A percentile compares a stretch with the other conserved stretches of the same genome.
These are phyloP conservation scores for Dryomyza anilis DNA, from an alignment of 2,888 invertebrate species.

Conservation along the genomic window DNA sequence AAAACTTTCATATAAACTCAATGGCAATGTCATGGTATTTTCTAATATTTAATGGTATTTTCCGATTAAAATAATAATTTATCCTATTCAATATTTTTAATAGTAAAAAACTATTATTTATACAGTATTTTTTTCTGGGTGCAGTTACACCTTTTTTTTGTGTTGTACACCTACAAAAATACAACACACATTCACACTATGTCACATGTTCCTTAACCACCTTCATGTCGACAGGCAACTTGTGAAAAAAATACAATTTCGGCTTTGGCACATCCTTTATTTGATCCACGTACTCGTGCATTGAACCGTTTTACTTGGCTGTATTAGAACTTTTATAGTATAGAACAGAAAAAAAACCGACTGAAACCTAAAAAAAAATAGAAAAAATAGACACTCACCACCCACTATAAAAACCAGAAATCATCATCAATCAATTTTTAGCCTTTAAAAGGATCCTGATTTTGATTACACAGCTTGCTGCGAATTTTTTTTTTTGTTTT, in stretches of 20 bases:
- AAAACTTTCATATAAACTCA: too few species aligned
- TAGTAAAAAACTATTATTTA: too few species aligned
- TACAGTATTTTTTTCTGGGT: too few species aligned
- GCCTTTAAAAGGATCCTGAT: not conserved
- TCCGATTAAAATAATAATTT: too few species aligned
- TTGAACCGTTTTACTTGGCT: constrained; percentile 10
- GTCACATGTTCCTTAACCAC: constrained; percentile 3
- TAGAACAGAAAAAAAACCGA: not conserved
- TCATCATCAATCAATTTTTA: constrained; percentile 34
- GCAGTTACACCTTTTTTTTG: too few species aligned
- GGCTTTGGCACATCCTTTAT: not conserved
- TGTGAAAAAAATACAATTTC: not conserved
- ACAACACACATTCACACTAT: constrained; percentile 7
- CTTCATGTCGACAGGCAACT: not conserved
- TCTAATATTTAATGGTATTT: too few species aligned
- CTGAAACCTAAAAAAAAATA: not conserved
- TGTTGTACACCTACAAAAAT: not conserved
- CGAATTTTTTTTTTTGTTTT: not conserved
- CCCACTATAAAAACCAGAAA: constrained; percentile 6
- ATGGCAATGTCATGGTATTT: too few species aligned
- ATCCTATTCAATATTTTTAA: too few species aligned
- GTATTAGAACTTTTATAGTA: not conserved
- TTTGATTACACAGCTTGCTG: not conserved
- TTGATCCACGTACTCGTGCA: not conserved
- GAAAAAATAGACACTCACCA: not conserved